Evolutionary conservation across 30 jellyfish, hydroid and myxozoan genomes (phyloP).

Genomic region (Pelagia noctiluca): DNA sequence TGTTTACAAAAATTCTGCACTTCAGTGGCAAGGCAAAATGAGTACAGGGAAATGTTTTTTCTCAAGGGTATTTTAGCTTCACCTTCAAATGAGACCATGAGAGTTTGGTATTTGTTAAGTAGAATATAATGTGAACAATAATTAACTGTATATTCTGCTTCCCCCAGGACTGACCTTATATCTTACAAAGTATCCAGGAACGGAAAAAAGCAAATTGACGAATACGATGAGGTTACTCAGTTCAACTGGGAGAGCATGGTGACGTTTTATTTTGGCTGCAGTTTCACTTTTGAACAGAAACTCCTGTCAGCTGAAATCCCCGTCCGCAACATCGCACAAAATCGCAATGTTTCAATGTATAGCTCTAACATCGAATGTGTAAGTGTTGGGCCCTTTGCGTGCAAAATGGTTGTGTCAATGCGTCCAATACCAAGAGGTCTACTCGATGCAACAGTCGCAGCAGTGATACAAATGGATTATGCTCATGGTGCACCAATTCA

Average conservation of each 20-base stretch:
- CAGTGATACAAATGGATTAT: constrained; percentile 65
- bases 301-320: constrained; percentile 74
- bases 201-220: constrained; percentile 42
- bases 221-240: constrained; percentile 12
- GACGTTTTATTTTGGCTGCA: constrained; percentile 92
- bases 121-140: not conserved
- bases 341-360: constrained; percentile 76
- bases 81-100: not conserved
- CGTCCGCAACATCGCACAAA: constrained; percentile 43
- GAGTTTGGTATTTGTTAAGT: not conserved
- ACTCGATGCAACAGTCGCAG: constrained; percentile 66
- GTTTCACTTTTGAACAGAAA: constrained; percentile 84
- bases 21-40: not conserved
- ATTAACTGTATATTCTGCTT: not conserved
- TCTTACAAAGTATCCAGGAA: constrained; percentile 71
- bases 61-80: not conserved
- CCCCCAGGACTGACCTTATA: constrained; percentile 78
- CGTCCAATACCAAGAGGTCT: constrained; percentile 66
- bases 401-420: constrained; percentile 91
- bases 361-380: constrained; percentile 70
- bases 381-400: constrained; percentile 69
- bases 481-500: constrained; percentile 98
- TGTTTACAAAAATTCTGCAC: not conserved
- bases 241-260: constrained; percentile 80
- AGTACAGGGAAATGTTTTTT: not conserved